These are phyloP conservation scores for Bilobella aurantiaca DNA, from an alignment of 1,140 invertebrate species.

Conservation along the genomic window DNA sequence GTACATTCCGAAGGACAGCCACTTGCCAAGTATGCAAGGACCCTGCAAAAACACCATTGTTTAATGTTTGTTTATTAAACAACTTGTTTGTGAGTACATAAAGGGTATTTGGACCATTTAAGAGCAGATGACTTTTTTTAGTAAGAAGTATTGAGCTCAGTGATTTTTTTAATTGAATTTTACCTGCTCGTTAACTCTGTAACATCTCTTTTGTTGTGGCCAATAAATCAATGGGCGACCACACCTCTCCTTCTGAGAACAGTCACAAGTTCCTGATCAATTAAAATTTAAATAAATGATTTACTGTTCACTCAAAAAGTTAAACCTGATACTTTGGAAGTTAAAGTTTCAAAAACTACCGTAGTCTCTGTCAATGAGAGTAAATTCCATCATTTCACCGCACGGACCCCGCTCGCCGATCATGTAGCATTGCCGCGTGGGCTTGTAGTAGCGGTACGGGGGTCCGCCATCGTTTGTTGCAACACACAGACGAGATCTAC, in stretches of 20 bases:
- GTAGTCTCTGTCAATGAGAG: constrained; percentile 24
- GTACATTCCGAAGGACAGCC: constrained; percentile 31
- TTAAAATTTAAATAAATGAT: neutral
- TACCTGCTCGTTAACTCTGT: constrained; percentile 25
- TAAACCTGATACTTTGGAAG: neutral
- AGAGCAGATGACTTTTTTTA: neutral
- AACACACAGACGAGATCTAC: constrained; percentile 1
- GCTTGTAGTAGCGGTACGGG: constrained; percentile 23
- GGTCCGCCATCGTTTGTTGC: neutral
- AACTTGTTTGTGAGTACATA: neutral
- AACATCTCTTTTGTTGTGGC: constrained; percentile 25
- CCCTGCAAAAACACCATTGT: constrained; percentile 13
- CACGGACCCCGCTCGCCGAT: constrained; percentile 28
- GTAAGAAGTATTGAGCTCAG: neutral
- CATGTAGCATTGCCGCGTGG: constrained; percentile 23
- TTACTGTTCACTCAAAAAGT: neutral
- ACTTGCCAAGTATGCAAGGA: constrained; percentile 27
- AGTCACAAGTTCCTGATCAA: constrained; percentile 27
- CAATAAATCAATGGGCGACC: constrained; percentile 31
- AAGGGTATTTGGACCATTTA: neutral
- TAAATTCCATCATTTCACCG: constrained; percentile 28
- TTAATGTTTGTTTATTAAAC: neutral
- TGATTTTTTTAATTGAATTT: neutral
- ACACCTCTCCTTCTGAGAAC: constrained; percentile 26
- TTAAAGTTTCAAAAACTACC: neutral